These are phyloP conservation scores for Macrosoma leucophasiata DNA, from an alignment of 2,888 invertebrate species.

Conservation along the genomic window DNA sequence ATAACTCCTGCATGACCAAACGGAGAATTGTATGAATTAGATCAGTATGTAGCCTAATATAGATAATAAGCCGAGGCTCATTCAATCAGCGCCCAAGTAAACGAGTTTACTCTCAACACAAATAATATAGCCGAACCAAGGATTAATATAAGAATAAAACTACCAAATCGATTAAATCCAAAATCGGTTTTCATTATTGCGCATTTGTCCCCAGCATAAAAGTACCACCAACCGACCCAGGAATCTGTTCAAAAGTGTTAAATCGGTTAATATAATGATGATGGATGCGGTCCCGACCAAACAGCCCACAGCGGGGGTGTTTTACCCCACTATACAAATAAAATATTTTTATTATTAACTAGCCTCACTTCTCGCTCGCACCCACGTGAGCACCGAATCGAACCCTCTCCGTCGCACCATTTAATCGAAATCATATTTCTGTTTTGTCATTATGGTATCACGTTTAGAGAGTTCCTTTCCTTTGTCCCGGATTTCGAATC, in stretches of 20 bases:
- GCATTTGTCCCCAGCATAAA: slow-evolving; percentile 40
- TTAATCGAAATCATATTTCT: slow-evolving; percentile 76
- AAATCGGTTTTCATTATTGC: slow-evolving; percentile 26
- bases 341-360: slow-evolving; percentile 75
- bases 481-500: slow-evolving; percentile 65
- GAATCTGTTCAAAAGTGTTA: slow-evolving; percentile 75
- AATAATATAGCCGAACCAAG: too few species aligned
- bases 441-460: slow-evolving; percentile 75
- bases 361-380: slow-evolving; percentile 52
- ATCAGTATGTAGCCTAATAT: slow-evolving; percentile 46
- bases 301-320: slow-evolving; percentile 75
- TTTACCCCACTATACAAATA: slow-evolving; percentile 74
- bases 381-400: slow-evolving; percentile 39
- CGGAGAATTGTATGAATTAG: slow-evolving; percentile 43
- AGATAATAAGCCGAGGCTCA: slow-evolving; percentile 43
- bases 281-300: slow-evolving; percentile 70
- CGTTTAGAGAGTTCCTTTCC: slow-evolving; percentile 69
- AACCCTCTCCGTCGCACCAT: slow-evolving; percentile 51
- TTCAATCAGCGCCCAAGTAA: too few species aligned
- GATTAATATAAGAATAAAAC: too few species aligned
- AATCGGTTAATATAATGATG: slow-evolving; percentile 76
- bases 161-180: too few species aligned
- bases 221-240: slow-evolving; percentile 52
- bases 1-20: slow-evolving; percentile 52
- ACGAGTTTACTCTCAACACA: too few species aligned